Base-by-base conservation (phyloP, 2,113 vertebrate species). In the Nothoprocta perdicaria region DNA sequence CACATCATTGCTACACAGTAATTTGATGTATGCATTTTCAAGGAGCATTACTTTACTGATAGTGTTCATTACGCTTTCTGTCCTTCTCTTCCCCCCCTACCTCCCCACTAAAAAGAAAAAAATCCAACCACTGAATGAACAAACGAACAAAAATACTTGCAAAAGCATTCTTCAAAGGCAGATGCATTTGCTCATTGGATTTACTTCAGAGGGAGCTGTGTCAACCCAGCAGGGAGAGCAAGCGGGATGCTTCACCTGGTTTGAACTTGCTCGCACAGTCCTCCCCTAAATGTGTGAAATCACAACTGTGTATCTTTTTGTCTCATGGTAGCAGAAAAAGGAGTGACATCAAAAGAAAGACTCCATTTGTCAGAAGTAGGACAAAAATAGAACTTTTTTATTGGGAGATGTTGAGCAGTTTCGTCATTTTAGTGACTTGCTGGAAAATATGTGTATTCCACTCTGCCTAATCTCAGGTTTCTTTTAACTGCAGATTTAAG, bases 211-310 rank as follows among this genome's bases (percentile, higher is more conserved):
- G 21, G 31, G 5, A 85, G 68, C 38, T 33, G 6, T 55, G 43
- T 40, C 41, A 88, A 27, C 60, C 27, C 60, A 76, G 76, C 38
- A 83, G 80, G 58, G 74, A 66, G 68, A 73, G 46, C 11, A 75
- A 71, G 9, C 41, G 33, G 6, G 18, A 40, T 90, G 40, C 55
- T 83, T 90, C 35, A 73, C 14, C 43, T 77, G 31, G 7, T 29
- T 73, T 68, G 3, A 65, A 60, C 4, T 38, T 82, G 12, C 24
- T n/a, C 23, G 27, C 0, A 0, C 40, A 57, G 10, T 29, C 4
- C 86, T 86, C 22, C 62, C 19, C 24, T 12, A 46, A 33, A 65
- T 16, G 10, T n/a, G 22, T 8, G 58, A 80, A 92, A 73, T 14
- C 41, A 26, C 29, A 88, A 18, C 12, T 41, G n/a, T n/a, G 14